phyloP scores from a whole-genome alignment of 2,797 vertebrate genomes.

The Crocidura indochinensis region DNA sequence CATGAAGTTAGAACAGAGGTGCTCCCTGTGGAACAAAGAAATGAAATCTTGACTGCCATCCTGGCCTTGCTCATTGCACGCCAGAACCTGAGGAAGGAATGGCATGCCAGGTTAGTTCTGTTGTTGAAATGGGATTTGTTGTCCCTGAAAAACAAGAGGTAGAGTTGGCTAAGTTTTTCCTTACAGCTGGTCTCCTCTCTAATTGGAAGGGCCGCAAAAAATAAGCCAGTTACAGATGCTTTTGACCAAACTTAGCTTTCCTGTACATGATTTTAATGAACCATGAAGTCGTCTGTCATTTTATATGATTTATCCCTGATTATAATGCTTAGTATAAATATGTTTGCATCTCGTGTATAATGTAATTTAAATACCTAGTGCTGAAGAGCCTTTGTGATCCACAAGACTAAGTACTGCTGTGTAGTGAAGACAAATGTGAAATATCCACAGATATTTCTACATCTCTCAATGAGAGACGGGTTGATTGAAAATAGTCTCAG shows the following conservation, averaged over 20 bases:
- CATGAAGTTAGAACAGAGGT: constrained; percentile 92
- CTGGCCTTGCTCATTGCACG: constrained; percentile 93
- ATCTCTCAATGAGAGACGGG: not conserved
- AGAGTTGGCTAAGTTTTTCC: not conserved
- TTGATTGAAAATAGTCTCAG: not conserved
- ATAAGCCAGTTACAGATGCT: not conserved
- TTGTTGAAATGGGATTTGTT: not conserved
- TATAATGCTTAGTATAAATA: not conserved
- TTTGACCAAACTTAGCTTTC: constrained; percentile 29
- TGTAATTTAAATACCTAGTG: not conserved
- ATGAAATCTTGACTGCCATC: constrained; percentile 92
- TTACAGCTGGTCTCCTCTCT: not conserved
- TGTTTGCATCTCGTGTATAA: constrained; percentile 33
- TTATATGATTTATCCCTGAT: not conserved
- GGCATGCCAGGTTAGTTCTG: constrained; percentile 94
- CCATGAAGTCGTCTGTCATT: not conserved
- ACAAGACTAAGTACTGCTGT: not conserved
- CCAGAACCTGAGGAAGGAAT: constrained; percentile 95
- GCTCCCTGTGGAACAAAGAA: constrained; percentile 91
- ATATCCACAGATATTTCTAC: not conserved
- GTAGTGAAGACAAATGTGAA: not conserved
- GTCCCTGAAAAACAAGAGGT: constrained; percentile 19
- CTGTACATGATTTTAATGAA: not conserved
- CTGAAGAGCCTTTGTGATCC: not conserved
- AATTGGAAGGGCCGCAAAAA: not conserved